These are phyloP conservation scores for Habroteleia sp. DNA, from an alignment of 2,888 invertebrate species.

Conservation along the genomic window DNA sequence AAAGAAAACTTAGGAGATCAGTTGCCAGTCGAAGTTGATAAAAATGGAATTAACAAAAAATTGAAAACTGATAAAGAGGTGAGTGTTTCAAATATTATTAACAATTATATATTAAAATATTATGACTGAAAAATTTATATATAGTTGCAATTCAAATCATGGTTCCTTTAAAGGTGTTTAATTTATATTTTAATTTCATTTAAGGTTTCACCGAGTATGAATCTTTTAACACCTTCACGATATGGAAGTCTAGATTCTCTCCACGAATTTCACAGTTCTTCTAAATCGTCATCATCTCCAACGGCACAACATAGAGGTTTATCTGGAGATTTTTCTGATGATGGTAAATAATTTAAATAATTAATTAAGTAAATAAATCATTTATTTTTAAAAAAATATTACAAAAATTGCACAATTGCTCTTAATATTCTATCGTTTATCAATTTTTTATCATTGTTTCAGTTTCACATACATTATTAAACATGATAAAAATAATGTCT, in stretches of 20 bases:
- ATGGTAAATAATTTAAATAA: slow-evolving; percentile 77
- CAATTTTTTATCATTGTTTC: slow-evolving; percentile 16
- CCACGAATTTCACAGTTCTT: slow-evolving; percentile 79
- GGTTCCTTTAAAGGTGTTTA: too few species aligned
- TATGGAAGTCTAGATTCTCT: slow-evolving; percentile 84
- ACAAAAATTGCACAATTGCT: slow-evolving; percentile 40
- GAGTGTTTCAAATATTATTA: not conserved
- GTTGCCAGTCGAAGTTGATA: slow-evolving; percentile 70
- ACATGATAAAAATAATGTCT: too few species aligned
- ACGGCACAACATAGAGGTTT: slow-evolving; percentile 74
- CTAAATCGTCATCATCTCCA: slow-evolving; percentile 74
- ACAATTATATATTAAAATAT: not conserved
- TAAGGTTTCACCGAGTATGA: slow-evolving; percentile 71
- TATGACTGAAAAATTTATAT: too few species aligned
- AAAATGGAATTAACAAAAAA: slow-evolving; percentile 80
- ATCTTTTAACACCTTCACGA: slow-evolving; percentile 74
- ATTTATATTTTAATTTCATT: slow-evolving; percentile 4
- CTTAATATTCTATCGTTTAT: slow-evolving; percentile 49
- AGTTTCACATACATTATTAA: slow-evolving; percentile 34
- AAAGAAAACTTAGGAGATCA: slow-evolving; percentile 64
- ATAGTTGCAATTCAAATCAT: too few species aligned
- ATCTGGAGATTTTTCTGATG: slow-evolving; percentile 80
- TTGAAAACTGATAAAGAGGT: slow-evolving; percentile 78
- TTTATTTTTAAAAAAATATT: not conserved
- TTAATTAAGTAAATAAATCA: not conserved